Evolutionary conservation across 2,797 vertebrate species (phyloP), one percentile per base, ranked within the genome.

Genomic region (Anabacerthia variegaticeps): DNA sequence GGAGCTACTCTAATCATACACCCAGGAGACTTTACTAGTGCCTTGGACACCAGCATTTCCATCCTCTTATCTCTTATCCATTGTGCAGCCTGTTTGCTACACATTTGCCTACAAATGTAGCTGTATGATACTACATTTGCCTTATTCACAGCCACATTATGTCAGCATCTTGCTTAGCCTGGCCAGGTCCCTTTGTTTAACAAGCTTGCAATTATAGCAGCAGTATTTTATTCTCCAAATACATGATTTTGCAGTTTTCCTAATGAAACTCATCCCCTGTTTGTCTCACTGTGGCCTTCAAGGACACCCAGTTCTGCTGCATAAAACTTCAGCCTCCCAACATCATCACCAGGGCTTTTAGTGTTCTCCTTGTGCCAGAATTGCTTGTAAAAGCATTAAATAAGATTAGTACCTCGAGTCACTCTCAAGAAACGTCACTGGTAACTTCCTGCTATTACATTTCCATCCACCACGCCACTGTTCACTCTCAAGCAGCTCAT

Each of bases 301-400:
- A 95, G 86, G 90, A 67, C 74, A 81, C 24, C 17, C 16, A 62
- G 51, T 36, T 89, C 71, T 87, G 32, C 67, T 87, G 39, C 2
- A 0, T 52, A 81, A 49, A 81, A 49, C 77, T 91, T 86, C 48
- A 76, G 27, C 27, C 17, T 92, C 63, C 41, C 71, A 85, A 74
- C 30, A 84, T 27, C 48, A 81, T 12, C 14, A 76, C 36, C 63
- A 72, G 49, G 43, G 46, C 26, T 88, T 91, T 89, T 32, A 43
- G 49, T 9, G 28, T 14, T 68, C 32, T 78, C 46, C 54, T 36
- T 90, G 34, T 73, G 59, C 77, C 71, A 92, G 55, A 93, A 91
- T 27, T 66, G 80, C 43, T 91, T 91, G 62, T 51, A 90, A 93
- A 95, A 88, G 32, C 80, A 46, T 39, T 85, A 49, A 84, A 69